Evolutionary conservation across 1,140 invertebrate species (phyloP), one percentile per base, ranked within the genome.

Genomic region (Ladona fulva): DNA sequence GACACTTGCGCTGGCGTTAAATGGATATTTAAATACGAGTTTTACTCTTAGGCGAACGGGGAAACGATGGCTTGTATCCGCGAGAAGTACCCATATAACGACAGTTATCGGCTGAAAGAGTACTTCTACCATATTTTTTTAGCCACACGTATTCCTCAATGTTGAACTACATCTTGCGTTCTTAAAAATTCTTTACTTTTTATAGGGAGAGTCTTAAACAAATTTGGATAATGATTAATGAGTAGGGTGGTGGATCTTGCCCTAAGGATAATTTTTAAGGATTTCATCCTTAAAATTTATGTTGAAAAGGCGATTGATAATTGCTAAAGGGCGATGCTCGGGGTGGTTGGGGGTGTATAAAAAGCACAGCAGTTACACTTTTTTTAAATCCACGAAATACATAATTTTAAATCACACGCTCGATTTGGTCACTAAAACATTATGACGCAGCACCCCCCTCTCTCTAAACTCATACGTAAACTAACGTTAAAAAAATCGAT

Each of bases 301-400:
- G 29, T 37, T 37, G 29, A 37, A 66, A 66, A 66, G 3, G 52
- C 52, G 52, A 66, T 66, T 19, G 52, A 3, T 66, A 37, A 66
- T 66, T 19, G 52, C 52, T 66, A 37, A 5, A 37, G 29, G 29
- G 29, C 52, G n/a, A 66, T 66, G 52, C 52, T 66, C n/a, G 14
- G 44, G 44, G 3, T 66, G 3, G 52, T 3, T 66, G n/a, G n/a
- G n/a, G 52, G 3, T 66, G 52, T 66, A 66, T 66, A 66, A 66
- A 66, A 66, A 66, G 52, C 52, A 66, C 52, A 66, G 16, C 52
- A 66, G 52, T 66, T 66, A 66, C 52, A 66, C 52, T 66, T 66
- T 16, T 37, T 66, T 66, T 3, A 66, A 19, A 19, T 12, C 52
- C 52, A 66, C 52, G n/a, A 19, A 22, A 22, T 66, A 19, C 52